These are phyloP conservation scores for Gastrophryne carolinensis DNA, from an alignment of 2,797 vertebrate species.

Conservation along the genomic window DNA sequence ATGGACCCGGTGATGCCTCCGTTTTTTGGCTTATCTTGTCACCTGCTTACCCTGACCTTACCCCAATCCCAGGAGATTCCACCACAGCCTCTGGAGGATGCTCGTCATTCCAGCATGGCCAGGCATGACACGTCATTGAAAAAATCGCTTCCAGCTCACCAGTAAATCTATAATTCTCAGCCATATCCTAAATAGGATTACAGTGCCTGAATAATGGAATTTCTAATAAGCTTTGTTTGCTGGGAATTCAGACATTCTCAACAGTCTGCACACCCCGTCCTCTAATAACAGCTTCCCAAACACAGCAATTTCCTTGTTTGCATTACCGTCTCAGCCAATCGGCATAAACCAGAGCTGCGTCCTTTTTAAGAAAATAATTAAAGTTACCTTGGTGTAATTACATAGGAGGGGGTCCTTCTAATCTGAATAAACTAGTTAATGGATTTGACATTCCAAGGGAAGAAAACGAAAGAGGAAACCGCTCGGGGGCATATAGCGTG, in stretches of 20 bases:
- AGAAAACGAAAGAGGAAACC: background rate
- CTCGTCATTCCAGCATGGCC: no score
- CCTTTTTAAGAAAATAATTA: conserved; percentile 39
- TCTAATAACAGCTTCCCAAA: conserved; percentile 13
- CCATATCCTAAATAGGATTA: no score
- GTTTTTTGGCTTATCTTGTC: no score
- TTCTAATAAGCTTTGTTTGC: background rate
- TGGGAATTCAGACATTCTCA: background rate
- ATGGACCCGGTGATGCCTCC: no score
- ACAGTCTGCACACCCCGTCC: background rate
- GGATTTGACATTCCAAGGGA: conserved; percentile 18
- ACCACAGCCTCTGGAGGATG: no score
- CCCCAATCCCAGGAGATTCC: no score
- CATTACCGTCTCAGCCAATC: conserved; percentile 4
- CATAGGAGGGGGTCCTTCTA: conserved; percentile 4
- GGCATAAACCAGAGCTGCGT: background rate
- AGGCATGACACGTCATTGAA: no score
- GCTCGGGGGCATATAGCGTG: conserved; percentile 1
- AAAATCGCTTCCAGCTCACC: no score
- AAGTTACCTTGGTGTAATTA: conserved; percentile 34
- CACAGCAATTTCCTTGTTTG: conserved; percentile 35
- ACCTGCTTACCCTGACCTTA: no score
- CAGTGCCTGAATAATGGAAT: background rate
- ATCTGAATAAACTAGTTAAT: conserved; percentile 25
- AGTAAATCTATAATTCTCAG: no score